These are phyloP conservation scores for Cremastinae sp. DNA, from an alignment of 2,888 invertebrate species.

Conservation along the genomic window DNA sequence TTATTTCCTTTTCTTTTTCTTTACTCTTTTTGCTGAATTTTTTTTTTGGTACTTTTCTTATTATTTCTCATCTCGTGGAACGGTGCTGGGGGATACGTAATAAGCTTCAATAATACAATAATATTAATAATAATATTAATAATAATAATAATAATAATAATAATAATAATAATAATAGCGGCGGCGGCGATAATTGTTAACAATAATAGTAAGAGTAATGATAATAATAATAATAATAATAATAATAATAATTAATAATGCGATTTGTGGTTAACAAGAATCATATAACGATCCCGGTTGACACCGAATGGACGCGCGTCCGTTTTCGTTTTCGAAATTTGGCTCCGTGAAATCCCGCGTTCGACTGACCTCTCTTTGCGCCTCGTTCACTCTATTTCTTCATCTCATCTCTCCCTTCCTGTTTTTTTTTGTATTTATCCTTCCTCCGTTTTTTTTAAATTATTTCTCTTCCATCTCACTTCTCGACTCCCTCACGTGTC, in stretches of 20 bases:
- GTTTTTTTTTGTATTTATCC: conserved; percentile 28
- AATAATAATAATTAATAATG: too few relatives aligned
- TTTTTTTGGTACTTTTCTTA: conserved; percentile 2
- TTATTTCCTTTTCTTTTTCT: conserved; percentile 34
- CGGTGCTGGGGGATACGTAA: conserved; percentile 53
- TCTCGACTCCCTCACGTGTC: too few relatives aligned
- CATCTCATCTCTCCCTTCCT: conserved; percentile 22
- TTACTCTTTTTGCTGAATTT: conserved; percentile 30
- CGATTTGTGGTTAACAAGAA: too few relatives aligned
- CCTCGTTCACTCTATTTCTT: conserved; percentile 69
- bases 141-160: conserved; percentile 6
- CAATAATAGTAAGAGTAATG: conserved; percentile 30
- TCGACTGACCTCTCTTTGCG: conserved; percentile 78
- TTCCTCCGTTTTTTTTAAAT: too few relatives aligned
- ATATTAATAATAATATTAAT: conserved; percentile 31
- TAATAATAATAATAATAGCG: conserved; percentile 25
- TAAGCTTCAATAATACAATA: too few relatives aligned
- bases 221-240: conserved; percentile 20
- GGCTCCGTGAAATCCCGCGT: conserved; percentile 65
- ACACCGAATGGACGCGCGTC: conserved; percentile 52
- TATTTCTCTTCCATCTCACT: too few relatives aligned
- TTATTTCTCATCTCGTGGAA: conserved; percentile 49
- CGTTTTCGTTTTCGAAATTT: conserved; percentile 53
- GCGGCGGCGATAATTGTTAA: conserved; percentile 13
- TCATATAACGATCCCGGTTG: conserved; percentile 33